A percentile compares a stretch with the other conserved stretches of the same genome.
Conservation (phyloP, 92 coral and sea anemone genomes). For the Metridium senile region DNA sequence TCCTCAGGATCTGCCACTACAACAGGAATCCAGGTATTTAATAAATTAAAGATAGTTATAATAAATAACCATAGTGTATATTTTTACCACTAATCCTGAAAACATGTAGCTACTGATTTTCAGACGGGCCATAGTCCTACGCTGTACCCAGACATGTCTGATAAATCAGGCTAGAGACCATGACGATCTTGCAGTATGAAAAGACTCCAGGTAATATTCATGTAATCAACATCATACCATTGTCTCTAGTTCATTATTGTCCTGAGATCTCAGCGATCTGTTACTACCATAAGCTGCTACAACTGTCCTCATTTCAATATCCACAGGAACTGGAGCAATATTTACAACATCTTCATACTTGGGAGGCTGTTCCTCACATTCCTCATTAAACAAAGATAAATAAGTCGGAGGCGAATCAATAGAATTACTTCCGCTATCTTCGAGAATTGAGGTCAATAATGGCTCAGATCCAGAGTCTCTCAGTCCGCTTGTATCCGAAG, state of each 20-base stretch:
- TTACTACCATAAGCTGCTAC: background rate
- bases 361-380: constrained; percentile 35
- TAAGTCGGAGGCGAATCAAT: constrained; percentile 26
- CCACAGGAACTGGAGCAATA: background rate
- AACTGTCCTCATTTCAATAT: constrained; percentile 12
- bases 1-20: too few relatives aligned
- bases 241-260: constrained; percentile 3
- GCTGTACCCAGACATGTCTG: too few relatives aligned
- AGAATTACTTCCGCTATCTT: background rate
- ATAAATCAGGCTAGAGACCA: too few relatives aligned
- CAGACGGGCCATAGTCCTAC: too few relatives aligned
- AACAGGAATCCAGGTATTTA: too few relatives aligned
- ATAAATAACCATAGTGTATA: too few relatives aligned
- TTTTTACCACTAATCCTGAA: too few relatives aligned
- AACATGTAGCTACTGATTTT: too few relatives aligned
- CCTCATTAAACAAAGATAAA: constrained; percentile 22
- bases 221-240: background rate
- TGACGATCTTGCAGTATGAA: too few relatives aligned
- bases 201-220: too few relatives aligned
- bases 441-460: background rate
- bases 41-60: too few relatives aligned
- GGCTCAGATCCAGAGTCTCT: constrained; percentile 9
- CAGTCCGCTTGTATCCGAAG: background rate
- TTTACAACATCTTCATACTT: constrained; percentile 39
- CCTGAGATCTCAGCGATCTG: background rate